Conservation (phyloP, 2,113 vertebrate species). For the Lathamus discolor region DNA sequence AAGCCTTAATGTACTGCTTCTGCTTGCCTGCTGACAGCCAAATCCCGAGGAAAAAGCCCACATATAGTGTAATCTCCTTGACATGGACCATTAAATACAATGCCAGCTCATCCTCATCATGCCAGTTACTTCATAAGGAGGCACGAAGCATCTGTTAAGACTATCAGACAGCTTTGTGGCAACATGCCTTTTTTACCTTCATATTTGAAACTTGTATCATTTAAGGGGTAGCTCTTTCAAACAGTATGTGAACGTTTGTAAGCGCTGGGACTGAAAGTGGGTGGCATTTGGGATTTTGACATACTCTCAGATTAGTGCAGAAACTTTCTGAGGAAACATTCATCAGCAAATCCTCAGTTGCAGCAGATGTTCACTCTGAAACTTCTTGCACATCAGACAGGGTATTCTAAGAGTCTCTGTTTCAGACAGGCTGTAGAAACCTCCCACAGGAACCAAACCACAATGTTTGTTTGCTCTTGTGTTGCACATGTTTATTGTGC, state of each 20-base stretch:
- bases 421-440: not conserved
- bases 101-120: not conserved
- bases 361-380: not conserved
- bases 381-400: not conserved
- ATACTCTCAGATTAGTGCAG: not conserved
- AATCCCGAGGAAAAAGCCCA: not conserved
- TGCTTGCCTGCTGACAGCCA: not conserved
- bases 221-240: not conserved
- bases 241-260: not conserved
- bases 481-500: too few species aligned
- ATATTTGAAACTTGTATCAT: accelerated
- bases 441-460: not conserved
- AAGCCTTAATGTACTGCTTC: not conserved
- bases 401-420: not conserved
- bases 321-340: not conserved
- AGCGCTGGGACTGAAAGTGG: not conserved
- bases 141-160: not conserved
- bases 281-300: not conserved
- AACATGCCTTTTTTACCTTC: not conserved
- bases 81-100: not conserved
- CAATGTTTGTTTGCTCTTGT: not conserved
- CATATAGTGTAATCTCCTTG: not conserved
- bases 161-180: not conserved
- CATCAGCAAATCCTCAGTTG: not conserved
- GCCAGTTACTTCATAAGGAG: not conserved